Percentiles rank a stretch among this genome's conserved stretches.
phyloP scores from a whole-genome alignment of 2,888 invertebrate genomes.

The Pristionchus mayeri region DNA sequence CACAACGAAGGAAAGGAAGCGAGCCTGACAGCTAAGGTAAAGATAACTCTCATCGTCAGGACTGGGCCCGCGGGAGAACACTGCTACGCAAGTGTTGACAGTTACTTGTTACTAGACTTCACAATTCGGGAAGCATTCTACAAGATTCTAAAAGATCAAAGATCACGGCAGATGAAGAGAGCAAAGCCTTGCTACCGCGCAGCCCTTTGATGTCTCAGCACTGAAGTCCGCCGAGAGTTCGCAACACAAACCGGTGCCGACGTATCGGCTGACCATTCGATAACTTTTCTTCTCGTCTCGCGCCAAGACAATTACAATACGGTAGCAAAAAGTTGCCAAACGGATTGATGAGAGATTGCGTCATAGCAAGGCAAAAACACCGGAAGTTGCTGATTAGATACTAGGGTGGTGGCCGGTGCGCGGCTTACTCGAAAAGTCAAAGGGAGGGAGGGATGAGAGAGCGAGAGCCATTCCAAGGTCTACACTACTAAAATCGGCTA shows the following conservation, averaged over 20 bases:
- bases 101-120: too few relatives aligned
- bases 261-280: background rate
- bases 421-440: background rate
- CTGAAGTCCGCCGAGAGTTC: too few relatives aligned
- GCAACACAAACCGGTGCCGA: background rate
- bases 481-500: constrained; percentile 41
- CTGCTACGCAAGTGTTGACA: too few relatives aligned
- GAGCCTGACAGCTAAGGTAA: background rate
- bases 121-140: too few relatives aligned
- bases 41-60: too few relatives aligned
- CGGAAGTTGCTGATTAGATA: constrained; percentile 16
- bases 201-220: background rate
- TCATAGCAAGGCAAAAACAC: constrained; percentile 20
- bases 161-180: background rate
- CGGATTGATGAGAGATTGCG: background rate
- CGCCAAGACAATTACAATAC: background rate
- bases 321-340: background rate
- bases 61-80: too few relatives aligned
- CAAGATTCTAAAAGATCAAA: constrained; percentile 9
- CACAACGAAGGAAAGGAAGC: background rate
- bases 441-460: background rate
- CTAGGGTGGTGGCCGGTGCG: background rate
- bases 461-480: constrained; percentile 14
- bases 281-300: background rate
- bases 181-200: background rate